Base-by-base conservation (phyloP, 2,113 vertebrate species). In the Etheostoma spectabile region DNA sequence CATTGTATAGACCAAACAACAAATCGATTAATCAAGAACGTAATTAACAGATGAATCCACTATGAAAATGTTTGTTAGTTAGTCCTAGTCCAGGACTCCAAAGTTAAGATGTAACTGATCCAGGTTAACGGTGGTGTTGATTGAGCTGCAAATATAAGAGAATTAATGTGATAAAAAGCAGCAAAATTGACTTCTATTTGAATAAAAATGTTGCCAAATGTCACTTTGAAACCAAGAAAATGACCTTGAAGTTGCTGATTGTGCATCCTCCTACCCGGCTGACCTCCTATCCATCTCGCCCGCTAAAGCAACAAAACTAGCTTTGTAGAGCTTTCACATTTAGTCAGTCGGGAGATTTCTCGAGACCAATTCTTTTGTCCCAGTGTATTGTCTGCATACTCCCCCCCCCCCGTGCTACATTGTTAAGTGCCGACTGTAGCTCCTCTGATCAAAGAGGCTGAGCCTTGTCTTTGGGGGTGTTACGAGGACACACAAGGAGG, bases 381-480 rank as follows among this genome's bases (percentile, higher is more conserved):
- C 8, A 18, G 10, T 46, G 12, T 18, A 72, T 59, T 53, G 68
- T 83, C 86, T 82, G 69, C 82, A 16, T 19, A 22, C 1, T 42
- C 46, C 53, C 49, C n/a, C 46, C 33, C 46, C 45, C 8, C 51
- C 15, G 21, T 57, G 21, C 73, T 70, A 35, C 73, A 27, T 84
- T 79, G 67, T 74, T 59, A 55, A 3, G 65, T 1, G 45, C 75
- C 16, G 81, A 59, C 64, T 69, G 62, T 19, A 75, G 78, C 76
- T 61, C 0, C 46, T 79, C 62, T 63, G 89, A 91, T 93, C 86
- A 89, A 82, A 90, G 71, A 33, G 69, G 55, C 60, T 55, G 73
- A 69, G 73, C 56, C 83, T 82, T 10, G 79, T 76, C 30, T 45
- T 78, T 27, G 49, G 16, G 76, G 83, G 71, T 79, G 83, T 61